Base-by-base conservation (phyloP, 1,140 invertebrate genomes). In the Tetramorium alpestre region DNA sequence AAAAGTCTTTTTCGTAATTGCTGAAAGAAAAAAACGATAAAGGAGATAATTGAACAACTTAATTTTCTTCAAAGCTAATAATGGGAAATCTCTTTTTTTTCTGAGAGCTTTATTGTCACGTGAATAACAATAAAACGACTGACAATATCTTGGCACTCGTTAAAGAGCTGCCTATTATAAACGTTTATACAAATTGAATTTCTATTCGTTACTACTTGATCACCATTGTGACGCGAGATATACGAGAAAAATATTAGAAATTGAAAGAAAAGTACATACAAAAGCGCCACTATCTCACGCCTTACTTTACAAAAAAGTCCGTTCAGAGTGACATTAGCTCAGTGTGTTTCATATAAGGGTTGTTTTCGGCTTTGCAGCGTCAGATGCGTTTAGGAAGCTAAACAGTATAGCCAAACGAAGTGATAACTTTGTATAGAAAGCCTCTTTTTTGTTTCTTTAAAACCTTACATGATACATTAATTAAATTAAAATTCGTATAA, bases 101-200 rank as follows among this genome's bases (percentile, higher is more conserved):
- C 51, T 47, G 13, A 91, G 88, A 88, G 91, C 81, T 93, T 93
- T 93, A 93, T 93, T 93, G 91, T 93, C 93, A 93, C 87, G 86
- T 89, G 88, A 93, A 91, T 91, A 92, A 93, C 82, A 92, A 90
- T 91, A 86, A 86, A 67, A 90, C 88, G 91, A 67, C 73, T 90
- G 87, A 82, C 72, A 88, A 87, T 90, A 64, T 88, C 62, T 33
- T 70, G 56, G 87, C 81, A 88, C 60, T 67, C 85, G 86, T 75
- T 88, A 51, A 56, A 88, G 82, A 90, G 81, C 84, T 82, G 77
- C 85, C 64, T 78, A 89, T 92, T 92, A 93, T 88, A 92, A 93
- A 93, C 33, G 67, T 91, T 91, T 91, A 86, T 91, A 93, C 85
- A 92, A 92, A 92, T 90, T 90, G 38, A 88, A 78, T 88, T 78